Conservation (phyloP, 2,888 invertebrate genomes). For the Argynnis bischoffii region DNA sequence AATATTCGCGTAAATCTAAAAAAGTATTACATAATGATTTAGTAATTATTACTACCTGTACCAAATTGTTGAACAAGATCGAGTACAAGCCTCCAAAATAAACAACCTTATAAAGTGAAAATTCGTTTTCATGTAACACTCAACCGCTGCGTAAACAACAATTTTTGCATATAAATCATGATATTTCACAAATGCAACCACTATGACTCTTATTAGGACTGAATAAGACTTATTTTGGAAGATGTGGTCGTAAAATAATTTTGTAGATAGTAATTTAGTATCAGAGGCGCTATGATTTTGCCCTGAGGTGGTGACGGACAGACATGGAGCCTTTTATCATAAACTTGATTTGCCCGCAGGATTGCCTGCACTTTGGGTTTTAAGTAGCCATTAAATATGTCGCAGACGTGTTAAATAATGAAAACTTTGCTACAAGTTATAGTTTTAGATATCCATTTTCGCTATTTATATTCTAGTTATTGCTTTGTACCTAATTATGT, state of each 20-base stretch:
- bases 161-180: constrained; percentile 30
- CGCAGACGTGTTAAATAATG: too few species aligned
- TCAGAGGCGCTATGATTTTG: constrained; percentile 31
- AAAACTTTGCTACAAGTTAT: too few species aligned
- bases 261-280: constrained; percentile 18
- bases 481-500: too few species aligned
- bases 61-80: too few species aligned
- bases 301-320: constrained; percentile 26
- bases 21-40: too few species aligned
- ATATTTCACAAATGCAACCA: background rate
- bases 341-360: constrained; percentile 2
- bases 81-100: background rate
- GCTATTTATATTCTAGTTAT: too few species aligned
- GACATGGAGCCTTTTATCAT: constrained; percentile 10
- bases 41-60: too few species aligned
- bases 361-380: background rate
- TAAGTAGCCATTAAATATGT: too few species aligned
- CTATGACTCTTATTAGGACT: background rate
- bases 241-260: background rate
- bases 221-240: background rate
- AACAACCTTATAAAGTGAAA: constrained; percentile 14
- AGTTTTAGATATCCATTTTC: too few species aligned
- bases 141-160: constrained; percentile 23
- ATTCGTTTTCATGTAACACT: constrained; percentile 13
- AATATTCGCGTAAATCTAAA: too few species aligned